Evolutionary conservation across 2,113 vertebrate species (phyloP), one percentile per base, ranked within the genome.

Genomic region (Nyctereutes procyonoides): DNA sequence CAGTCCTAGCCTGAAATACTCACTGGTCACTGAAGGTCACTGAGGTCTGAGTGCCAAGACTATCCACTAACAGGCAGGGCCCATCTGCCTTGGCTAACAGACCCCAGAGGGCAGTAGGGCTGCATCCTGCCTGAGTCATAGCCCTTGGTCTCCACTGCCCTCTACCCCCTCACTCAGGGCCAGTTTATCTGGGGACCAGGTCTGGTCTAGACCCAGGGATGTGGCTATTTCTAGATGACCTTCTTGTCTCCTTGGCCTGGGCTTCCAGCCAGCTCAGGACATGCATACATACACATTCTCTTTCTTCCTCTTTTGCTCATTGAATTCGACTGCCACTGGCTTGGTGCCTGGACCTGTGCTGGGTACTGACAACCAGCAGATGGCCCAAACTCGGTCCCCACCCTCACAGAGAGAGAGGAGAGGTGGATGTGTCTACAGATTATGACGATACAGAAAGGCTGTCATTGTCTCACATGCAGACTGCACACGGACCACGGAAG

Each of bases 181-280:
- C 77, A 22, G 77, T 82, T 76, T 63, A 32, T 94, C 81, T 97
- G 93, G 95, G 94, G 83, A 94, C 16, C 48, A 80, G 79, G 73
- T 88, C 94, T 93, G 71, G 55, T 43, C 76, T 88, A 60, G 63
- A 14, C 88, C 20, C 13, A 4, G 55, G 11, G 22, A 55, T 17
- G 38, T 56, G 56, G 79, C 90, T 97, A 90, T 98, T 97, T 97
- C 92, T 97, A 95, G 77, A 96, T 67, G 69, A 86, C 92, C 94
- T 95, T 53, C 6, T 43, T 96, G 51, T 96, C 90, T 97, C 90
- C 96, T 97, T 97, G 92, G 74, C 83, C 79, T 79, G 92, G 87
- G 92, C 58, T 51, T 92, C 53, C n/a, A 80, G 79, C 93, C 94
- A 92, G 19, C 35, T 80, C 62, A 96, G 86, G 63, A 58, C 43